Percentiles rank a stretch among this genome's conserved stretches.
Conservation (phyloP, 2,888 invertebrate genomes). For the Boloria euphrosyne region DNA sequence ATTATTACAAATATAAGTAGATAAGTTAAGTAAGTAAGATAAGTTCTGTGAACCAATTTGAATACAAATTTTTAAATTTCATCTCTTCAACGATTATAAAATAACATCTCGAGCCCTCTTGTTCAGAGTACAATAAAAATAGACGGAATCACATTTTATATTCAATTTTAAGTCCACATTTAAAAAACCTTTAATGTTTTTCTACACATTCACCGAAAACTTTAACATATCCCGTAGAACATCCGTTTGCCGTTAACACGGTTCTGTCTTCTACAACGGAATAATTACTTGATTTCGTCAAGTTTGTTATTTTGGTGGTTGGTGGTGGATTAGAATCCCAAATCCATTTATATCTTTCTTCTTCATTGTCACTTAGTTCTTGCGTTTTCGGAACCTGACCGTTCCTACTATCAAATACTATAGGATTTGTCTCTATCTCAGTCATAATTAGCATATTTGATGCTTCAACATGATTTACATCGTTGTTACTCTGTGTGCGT, state of each 20-base stretch:
- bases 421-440: neutral
- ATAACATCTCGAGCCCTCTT: no score
- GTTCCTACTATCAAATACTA: neutral
- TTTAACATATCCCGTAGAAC: conserved; percentile 34
- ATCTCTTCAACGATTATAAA: no score
- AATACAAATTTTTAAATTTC: no score
- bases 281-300: neutral
- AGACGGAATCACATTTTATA: no score
- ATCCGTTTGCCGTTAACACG: conserved; percentile 32
- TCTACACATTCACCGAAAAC: conserved; percentile 32
- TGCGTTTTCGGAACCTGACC: neutral
- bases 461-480: neutral
- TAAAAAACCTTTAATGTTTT: conserved; percentile 15
- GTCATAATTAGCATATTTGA: neutral
- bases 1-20: no score
- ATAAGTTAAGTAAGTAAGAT: no score
- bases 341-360: conserved; percentile 28
- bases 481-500: neutral
- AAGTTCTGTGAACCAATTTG: no score
- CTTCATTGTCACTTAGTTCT: conserved; percentile 5
- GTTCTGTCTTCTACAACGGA: conserved; percentile 32
- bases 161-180: no score
- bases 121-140: no score
- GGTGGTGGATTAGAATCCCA: no score
- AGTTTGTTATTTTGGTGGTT: no score